phyloP scores from a whole-genome alignment of 1,140 invertebrate species.

The Dysdera silvatica region DNA sequence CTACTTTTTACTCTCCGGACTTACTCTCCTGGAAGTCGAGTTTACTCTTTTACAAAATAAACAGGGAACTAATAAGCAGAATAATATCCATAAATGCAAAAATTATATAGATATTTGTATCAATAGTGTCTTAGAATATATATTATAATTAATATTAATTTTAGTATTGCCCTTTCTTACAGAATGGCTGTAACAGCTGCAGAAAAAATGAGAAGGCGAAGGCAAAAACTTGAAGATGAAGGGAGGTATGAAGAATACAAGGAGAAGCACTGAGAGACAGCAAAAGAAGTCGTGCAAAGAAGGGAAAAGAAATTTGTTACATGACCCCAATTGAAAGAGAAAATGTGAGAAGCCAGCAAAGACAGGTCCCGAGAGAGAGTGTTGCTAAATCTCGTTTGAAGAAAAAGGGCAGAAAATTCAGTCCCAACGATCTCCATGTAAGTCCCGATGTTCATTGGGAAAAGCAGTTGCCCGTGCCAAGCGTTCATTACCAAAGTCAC shows the following conservation, averaged over 20 bases:
- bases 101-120: too few species aligned
- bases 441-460: background rate
- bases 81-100: too few species aligned
- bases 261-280: background rate
- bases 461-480: slow-evolving; percentile 3
- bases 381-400: background rate
- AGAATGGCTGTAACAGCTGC: background rate
- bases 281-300: background rate
- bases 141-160: too few species aligned
- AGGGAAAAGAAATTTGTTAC: background rate
- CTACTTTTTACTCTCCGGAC: too few species aligned
- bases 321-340: background rate
- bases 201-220: background rate
- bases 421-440: background rate
- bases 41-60: too few species aligned
- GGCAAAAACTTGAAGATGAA: slow-evolving; percentile 11
- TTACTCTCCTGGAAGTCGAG: too few species aligned
- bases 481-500: background rate
- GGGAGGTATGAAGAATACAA: slow-evolving; percentile 8
- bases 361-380: background rate
- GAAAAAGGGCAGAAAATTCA: background rate
- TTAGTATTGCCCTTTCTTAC: too few species aligned
- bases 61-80: too few species aligned
- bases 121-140: too few species aligned
- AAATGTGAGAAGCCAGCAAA: background rate